Conservation (phyloP, 2,888 invertebrate species). For the Limnephilus auricula region DNA sequence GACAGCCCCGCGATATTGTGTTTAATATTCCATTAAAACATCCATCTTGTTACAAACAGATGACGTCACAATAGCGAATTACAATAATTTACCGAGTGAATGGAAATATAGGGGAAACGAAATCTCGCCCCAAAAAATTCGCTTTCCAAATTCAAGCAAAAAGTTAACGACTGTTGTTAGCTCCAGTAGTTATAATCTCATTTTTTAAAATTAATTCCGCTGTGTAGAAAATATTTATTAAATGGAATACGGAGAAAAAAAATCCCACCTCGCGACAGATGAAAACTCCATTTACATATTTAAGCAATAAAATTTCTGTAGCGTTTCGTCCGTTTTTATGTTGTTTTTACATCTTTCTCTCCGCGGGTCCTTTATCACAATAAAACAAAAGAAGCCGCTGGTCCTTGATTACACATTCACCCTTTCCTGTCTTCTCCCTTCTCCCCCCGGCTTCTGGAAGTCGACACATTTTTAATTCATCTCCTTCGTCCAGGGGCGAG, state of each 20-base stretch:
- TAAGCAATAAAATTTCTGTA: slow-evolving; percentile 51
- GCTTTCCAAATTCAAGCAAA: slow-evolving; percentile 16
- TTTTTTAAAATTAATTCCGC: slow-evolving; percentile 45
- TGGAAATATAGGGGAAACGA: background rate
- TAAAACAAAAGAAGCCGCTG: slow-evolving; percentile 62
- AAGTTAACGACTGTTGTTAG: slow-evolving; percentile 33
- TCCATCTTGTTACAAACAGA: slow-evolving; percentile 21
- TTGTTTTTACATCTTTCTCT: slow-evolving; percentile 62
- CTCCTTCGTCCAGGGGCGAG: slow-evolving; percentile 5
- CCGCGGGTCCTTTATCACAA: slow-evolving; percentile 57
- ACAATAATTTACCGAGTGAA: slow-evolving; percentile 15
- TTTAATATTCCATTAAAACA: slow-evolving; percentile 25
- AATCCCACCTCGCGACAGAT: slow-evolving; percentile 56
- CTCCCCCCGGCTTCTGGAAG: slow-evolving; percentile 49
- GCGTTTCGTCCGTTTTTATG: slow-evolving; percentile 62
- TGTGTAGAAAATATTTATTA: slow-evolving; percentile 10
- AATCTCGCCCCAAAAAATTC: slow-evolving; percentile 12
- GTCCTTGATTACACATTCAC: slow-evolving; percentile 62
- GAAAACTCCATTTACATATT: slow-evolving; percentile 59
- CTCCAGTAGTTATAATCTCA: slow-evolving; percentile 49
- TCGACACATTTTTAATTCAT: slow-evolving; percentile 65
- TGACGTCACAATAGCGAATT: slow-evolving; percentile 35
- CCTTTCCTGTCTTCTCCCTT: slow-evolving; percentile 48
- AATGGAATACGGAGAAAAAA: slow-evolving; percentile 20
- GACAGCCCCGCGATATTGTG: background rate